Conservation (phyloP, 2,888 invertebrate genomes). For the Amphipyra berbera region DNA sequence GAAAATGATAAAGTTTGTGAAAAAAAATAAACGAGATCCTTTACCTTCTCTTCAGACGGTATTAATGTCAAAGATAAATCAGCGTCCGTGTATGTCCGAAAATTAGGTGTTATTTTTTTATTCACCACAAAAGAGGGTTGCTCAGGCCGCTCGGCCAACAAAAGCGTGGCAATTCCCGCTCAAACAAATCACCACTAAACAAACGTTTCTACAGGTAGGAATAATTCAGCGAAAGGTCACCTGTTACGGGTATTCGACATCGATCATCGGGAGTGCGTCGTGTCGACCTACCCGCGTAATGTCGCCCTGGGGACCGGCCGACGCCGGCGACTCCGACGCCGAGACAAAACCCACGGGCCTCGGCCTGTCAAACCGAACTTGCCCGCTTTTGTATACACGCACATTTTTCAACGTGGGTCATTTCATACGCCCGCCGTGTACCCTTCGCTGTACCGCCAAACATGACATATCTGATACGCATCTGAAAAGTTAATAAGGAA, state of each 20-base stretch:
- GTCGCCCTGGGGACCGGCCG: constrained; percentile 82
- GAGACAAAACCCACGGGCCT: constrained; percentile 81
- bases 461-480: constrained; percentile 69
- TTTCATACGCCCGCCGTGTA: constrained; percentile 63
- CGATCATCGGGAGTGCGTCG: constrained; percentile 88
- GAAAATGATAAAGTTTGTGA: constrained; percentile 53
- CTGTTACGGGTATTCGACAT: constrained; percentile 88
- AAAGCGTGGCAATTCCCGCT: constrained; percentile 80
- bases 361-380: constrained; percentile 80
- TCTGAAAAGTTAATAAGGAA: constrained; percentile 82
- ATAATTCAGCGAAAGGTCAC: constrained; percentile 89
- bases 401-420: constrained; percentile 75
- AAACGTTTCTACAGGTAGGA: constrained; percentile 87
- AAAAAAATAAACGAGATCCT: constrained; percentile 59
- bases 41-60: constrained; percentile 62
- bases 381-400: constrained; percentile 73
- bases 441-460: constrained; percentile 60
- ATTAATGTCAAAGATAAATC: constrained; percentile 69
- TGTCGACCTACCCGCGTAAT: constrained; percentile 85
- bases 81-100: constrained; percentile 59
- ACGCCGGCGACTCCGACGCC: constrained; percentile 72
- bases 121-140: constrained; percentile 70
- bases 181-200: constrained; percentile 88
- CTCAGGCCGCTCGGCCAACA: constrained; percentile 66
- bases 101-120: constrained; percentile 68